Percentiles rank a stretch among this genome's conserved stretches.
Evolutionary conservation across 2,888 invertebrate genomes (phyloP).

Genomic region (Entomobrya proxima): DNA sequence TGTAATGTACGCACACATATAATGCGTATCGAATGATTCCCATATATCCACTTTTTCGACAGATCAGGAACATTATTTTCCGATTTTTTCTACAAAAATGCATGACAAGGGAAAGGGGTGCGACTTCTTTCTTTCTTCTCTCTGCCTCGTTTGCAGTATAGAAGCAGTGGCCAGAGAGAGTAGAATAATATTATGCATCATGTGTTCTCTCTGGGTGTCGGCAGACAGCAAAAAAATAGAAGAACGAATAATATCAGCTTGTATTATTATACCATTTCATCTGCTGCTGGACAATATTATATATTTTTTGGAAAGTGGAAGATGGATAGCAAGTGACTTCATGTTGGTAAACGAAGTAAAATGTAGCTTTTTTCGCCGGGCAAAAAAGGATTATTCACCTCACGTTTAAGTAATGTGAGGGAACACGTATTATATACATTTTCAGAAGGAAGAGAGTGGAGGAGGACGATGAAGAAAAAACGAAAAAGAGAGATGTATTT

Average conservation of each 20-base stretch:
- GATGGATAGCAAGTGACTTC: slow-evolving; percentile 63
- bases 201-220: slow-evolving; percentile 17
- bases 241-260: slow-evolving; percentile 8
- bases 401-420: slow-evolving; percentile 73
- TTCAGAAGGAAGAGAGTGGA: slow-evolving; percentile 43
- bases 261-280: slow-evolving; percentile 1
- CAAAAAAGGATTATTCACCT: slow-evolving; percentile 70
- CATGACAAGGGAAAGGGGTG: slow-evolving; percentile 61
- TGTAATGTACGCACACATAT: slow-evolving; percentile 63
- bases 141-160: neutral
- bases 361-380: slow-evolving; percentile 22
- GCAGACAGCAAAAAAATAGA: slow-evolving; percentile 12
- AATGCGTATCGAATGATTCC: slow-evolving; percentile 66
- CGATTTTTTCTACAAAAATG: slow-evolving; percentile 60
- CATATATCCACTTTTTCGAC: slow-evolving; percentile 66
- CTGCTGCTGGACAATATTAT: slow-evolving; percentile 28
- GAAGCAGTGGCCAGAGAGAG: neutral
- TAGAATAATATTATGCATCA: slow-evolving; percentile 45
- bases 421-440: slow-evolving; percentile 72
- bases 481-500: slow-evolving; percentile 71
- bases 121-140: slow-evolving; percentile 7
- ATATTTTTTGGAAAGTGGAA: slow-evolving; percentile 51
- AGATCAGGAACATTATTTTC: slow-evolving; percentile 64
- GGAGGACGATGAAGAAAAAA: slow-evolving; percentile 8
- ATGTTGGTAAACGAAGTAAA: slow-evolving; percentile 36